Evolutionary conservation across 2,888 invertebrate genomes (phyloP).

Genomic region (Hydroisotoma schaefferi): DNA sequence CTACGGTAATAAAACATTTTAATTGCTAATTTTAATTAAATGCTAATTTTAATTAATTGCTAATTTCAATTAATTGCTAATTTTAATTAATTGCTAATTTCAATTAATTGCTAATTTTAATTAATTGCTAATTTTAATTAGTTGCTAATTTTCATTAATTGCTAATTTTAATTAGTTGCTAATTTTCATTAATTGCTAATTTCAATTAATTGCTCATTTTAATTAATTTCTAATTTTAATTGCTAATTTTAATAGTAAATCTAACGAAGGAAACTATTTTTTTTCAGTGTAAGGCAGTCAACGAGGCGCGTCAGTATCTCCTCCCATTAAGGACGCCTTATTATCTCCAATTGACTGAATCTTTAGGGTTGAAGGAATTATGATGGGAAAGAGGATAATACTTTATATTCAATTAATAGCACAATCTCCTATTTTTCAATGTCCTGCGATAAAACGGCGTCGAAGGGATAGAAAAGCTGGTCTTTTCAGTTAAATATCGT

Average conservation of each 20-base stretch:
- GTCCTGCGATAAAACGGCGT: no score
- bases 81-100: no score
- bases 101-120: conserved; percentile 3
- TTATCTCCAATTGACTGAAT: conserved; percentile 47
- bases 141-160: conserved; percentile 2
- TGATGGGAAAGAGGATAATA: no score
- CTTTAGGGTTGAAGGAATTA: conserved; percentile 45
- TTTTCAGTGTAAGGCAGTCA: conserved; percentile 51
- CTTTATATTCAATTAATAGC: no score
- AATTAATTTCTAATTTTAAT: neutral
- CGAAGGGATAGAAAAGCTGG: no score
- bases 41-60: conserved; percentile 21
- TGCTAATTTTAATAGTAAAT: no score
- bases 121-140: no score
- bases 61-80: neutral
- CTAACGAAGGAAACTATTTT: no score
- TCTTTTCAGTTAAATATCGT: no score
- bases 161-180: neutral
- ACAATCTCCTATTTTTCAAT: no score
- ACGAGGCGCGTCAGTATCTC: conserved; percentile 48
- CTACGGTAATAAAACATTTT: conserved; percentile 49
- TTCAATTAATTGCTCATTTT: neutral
- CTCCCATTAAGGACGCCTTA: conserved; percentile 48
- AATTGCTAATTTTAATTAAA: no score
- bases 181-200: conserved; percentile 4